These are phyloP conservation scores for Tethya wilhelma DNA, from an alignment of 37 sponge, comb jelly and placozoan species.

Conservation along the genomic window DNA sequence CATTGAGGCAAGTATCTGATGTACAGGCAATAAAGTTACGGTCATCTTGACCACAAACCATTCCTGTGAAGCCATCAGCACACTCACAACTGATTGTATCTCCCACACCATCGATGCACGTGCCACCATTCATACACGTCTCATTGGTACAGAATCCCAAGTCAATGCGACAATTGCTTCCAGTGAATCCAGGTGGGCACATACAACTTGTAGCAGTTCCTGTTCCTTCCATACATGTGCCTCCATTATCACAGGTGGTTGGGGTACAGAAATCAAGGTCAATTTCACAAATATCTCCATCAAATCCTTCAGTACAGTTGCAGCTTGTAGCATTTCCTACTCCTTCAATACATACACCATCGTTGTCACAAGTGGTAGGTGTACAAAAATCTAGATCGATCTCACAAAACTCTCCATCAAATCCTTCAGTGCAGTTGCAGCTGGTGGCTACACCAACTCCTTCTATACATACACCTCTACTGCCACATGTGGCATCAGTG, in stretches of 20 bases:
- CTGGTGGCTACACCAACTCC: constrained; percentile 8
- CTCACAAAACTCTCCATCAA: constrained; percentile 22
- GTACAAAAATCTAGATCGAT: constrained; percentile 11
- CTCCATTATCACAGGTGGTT: constrained; percentile 49
- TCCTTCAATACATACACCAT: constrained; percentile 46
- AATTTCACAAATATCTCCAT: constrained; percentile 15
- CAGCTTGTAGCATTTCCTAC: constrained; percentile 31
- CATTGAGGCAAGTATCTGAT: constrained; percentile 25
- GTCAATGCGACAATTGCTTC: constrained; percentile 25
- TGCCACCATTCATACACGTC: constrained; percentile 38
- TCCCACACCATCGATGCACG: constrained; percentile 20
- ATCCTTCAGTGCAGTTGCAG: constrained; percentile 43
- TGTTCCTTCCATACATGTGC: constrained; percentile 52
- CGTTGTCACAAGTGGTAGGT: constrained; percentile 38
- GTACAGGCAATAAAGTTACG: constrained; percentile 29
- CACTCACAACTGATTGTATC: constrained; percentile 32
- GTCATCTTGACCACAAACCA: constrained; percentile 53
- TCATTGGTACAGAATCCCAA: constrained; percentile 15
- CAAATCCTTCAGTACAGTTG: constrained; percentile 39
- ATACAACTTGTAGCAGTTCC: constrained; percentile 27
- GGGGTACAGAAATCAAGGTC: background rate
- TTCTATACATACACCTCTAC: constrained; percentile 41
- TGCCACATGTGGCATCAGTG: constrained; percentile 10
- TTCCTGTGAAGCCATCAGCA: constrained; percentile 55
- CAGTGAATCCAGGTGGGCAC: constrained; percentile 35